A percentile compares a stretch with the other conserved stretches of the same genome.
These are phyloP conservation scores for Gymnarchus niloticus DNA, from an alignment of 2,113 vertebrate species.

Conservation along the genomic window DNA sequence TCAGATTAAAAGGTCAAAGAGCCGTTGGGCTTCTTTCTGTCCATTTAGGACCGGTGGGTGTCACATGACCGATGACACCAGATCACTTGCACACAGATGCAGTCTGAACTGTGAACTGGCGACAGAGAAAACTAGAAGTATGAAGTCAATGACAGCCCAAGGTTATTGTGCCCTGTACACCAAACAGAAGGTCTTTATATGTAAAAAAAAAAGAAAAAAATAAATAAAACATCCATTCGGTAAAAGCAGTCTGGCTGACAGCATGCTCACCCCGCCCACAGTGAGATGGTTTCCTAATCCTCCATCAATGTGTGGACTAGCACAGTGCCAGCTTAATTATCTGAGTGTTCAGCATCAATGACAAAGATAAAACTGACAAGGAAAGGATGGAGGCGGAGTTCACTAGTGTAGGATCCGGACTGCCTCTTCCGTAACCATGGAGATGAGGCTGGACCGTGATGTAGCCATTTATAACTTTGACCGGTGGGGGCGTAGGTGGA, in stretches of 20 bases:
- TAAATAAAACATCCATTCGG: conserved; percentile 36
- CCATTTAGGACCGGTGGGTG: not conserved
- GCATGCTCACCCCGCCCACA: not conserved
- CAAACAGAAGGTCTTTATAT: conserved; percentile 25
- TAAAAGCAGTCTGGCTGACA: conserved; percentile 35
- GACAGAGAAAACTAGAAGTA: not conserved
- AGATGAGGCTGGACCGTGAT: conserved; percentile 59
- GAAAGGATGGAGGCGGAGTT: conserved; percentile 28
- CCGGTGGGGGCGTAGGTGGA: conserved; percentile 59
- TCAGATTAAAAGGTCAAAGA: not conserved
- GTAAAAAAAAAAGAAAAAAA: too few relatives aligned
- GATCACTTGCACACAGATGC: not conserved
- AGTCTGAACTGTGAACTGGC: not conserved
- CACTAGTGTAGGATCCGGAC: conserved; percentile 38
- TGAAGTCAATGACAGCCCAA: not conserved
- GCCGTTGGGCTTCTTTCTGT: not conserved
- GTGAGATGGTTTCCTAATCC: not conserved
- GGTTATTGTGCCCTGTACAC: not conserved
- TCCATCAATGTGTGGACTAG: conserved; percentile 27
- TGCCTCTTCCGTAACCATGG: conserved; percentile 31
- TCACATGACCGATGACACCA: not conserved
- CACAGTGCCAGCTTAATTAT: conserved; percentile 33
- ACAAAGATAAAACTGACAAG: conserved; percentile 33
- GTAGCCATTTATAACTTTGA: conserved; percentile 70
- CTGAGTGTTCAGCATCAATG: conserved; percentile 43